phyloP scores from a whole-genome alignment of 2,888 invertebrate genomes.

The Caenorhabditis panamensis region DNA sequence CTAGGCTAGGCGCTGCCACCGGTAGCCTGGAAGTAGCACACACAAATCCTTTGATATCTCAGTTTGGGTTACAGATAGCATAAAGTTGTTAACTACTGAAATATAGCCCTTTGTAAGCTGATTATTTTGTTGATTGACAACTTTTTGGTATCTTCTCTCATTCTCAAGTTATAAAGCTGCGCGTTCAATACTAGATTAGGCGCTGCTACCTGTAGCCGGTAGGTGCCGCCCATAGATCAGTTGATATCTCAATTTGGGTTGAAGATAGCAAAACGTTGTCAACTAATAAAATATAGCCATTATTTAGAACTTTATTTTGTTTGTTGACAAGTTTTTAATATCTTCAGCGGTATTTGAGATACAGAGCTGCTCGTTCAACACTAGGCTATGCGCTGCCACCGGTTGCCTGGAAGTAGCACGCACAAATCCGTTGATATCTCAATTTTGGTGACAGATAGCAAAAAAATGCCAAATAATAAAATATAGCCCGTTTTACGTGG shows the following conservation, averaged over 20 bases:
- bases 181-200: not conserved
- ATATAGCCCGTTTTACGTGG: not conserved
- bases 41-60: not conserved
- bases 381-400: no score
- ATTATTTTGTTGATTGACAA: not conserved
- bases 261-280: no score
- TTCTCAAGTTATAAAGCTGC: not conserved
- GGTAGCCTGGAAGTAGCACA: not conserved
- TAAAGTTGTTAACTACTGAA: constrained; percentile 1
- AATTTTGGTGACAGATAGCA: not conserved
- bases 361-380: no score
- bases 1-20: no score
- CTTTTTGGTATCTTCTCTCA: not conserved
- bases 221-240: no score
- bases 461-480: constrained; percentile 1
- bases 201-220: no score
- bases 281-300: no score
- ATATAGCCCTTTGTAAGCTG: not conserved
- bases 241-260: no score
- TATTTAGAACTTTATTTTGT: no score
- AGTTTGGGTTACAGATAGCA: not conserved
- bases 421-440: not conserved
- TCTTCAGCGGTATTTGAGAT: no score
- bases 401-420: not conserved
- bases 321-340: no score